Base-by-base conservation (phyloP, 1,140 invertebrate species). In the Orussus abietinus region DNA sequence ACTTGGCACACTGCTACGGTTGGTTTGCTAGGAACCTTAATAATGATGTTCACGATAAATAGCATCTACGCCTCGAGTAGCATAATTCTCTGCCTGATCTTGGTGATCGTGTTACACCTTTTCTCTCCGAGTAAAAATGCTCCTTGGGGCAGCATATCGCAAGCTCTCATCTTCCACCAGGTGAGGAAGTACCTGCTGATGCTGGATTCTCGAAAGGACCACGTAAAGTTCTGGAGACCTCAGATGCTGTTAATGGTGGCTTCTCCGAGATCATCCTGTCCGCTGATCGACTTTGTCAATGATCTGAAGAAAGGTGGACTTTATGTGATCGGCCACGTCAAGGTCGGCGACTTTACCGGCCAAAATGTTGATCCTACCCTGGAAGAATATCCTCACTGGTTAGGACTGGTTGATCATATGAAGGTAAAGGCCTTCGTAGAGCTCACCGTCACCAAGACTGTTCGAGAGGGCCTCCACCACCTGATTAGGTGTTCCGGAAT, bases 221-320 rank as follows among this genome's bases (percentile, higher is more conserved):
- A 99, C 67, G 93, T 99, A 1, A 99, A 98, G 74, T 99, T 95
- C 71, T 99, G 97, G 97, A 75, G 96, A 17, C 96, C 96, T 1
- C 96, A 99, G 75, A 91, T 99, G 67, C 67, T 99, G 6, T 71
- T 99, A 1, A 77, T 99, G 69, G 86, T 99, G 3, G 82, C 88
- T 0, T 94, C 91, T 46, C 95, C 96, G 2, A 75, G 94, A n/a
- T 86, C 90, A 5, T 80, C 82, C 2, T 90, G 90, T 57, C 88
- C 93, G 1, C 72, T 99, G 4, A 96, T 99, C 28, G 86, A 93
- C 72, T 99, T 99, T 75, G 89, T 96, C 2, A 99, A 99, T 66
- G 96, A 98, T 66, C 77, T 99, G 53, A 99, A 99, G 66, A 99
- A 99, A 72, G 90, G 93, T 50, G 97, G 97, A 10, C 75, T 98